These are phyloP conservation scores for Dascyllus trimaculatus DNA, from an alignment of 2,113 vertebrate genomes.

Conservation along the genomic window DNA sequence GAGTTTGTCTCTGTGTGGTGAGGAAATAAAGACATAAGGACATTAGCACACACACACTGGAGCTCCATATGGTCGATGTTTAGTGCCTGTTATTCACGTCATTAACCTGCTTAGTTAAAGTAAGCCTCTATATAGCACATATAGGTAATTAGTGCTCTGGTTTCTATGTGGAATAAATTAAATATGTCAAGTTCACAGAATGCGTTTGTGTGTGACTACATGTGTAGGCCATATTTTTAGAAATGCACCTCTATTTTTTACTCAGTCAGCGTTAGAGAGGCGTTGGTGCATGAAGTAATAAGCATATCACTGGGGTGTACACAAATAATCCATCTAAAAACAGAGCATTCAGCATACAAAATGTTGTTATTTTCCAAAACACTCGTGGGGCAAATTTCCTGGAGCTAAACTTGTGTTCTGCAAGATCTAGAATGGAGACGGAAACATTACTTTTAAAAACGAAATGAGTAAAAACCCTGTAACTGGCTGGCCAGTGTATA, in stretches of 20 bases:
- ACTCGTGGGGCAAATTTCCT: conserved; percentile 4
- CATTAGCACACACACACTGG: conserved; percentile 9
- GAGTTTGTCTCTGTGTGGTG: conserved; percentile 18
- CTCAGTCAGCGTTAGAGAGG: background rate
- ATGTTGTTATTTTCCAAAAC: conserved; percentile 15
- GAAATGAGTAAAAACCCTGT: background rate
- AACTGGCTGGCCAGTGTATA: background rate
- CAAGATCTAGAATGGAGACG: background rate
- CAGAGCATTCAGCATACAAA: conserved; percentile 2
- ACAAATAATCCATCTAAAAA: conserved; percentile 15
- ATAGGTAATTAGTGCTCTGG: conserved; percentile 18
- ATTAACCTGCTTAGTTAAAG: conserved; percentile 45
- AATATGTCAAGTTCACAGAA: background rate
- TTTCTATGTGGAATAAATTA: background rate
- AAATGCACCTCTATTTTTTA: background rate
- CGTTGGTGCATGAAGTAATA: conserved; percentile 8
- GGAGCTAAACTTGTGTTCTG: conserved; percentile 5
- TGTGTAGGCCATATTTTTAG: background rate
- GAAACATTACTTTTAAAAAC: conserved; percentile 5
- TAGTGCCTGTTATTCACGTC: conserved; percentile 25
- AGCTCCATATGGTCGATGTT: conserved; percentile 58
- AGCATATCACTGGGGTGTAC: conserved; percentile 3
- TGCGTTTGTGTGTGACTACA: background rate
- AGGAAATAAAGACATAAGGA: conserved; percentile 29
- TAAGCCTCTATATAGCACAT: conserved; percentile 19